These are phyloP conservation scores for Lerema accius DNA, from an alignment of 1,140 invertebrate species.

Conservation along the genomic window DNA sequence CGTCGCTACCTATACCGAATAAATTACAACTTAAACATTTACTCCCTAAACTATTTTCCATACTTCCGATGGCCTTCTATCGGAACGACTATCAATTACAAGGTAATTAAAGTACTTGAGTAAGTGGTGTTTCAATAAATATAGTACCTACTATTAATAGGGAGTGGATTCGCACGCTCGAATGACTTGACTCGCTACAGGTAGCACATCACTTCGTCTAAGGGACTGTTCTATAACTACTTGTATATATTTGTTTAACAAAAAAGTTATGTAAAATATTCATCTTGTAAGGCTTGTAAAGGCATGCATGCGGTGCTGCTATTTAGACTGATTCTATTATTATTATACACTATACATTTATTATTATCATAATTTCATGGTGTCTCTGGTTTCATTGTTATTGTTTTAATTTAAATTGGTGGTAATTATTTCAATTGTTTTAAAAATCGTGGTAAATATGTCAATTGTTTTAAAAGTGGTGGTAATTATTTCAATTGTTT, in stretches of 20 bases:
- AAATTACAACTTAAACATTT: constrained; percentile 46
- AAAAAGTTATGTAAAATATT: too few species aligned
- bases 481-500: too few species aligned
- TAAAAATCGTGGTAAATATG: too few species aligned
- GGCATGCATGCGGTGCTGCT: constrained; percentile 7
- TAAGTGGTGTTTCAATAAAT: constrained; percentile 29
- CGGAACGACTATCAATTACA: constrained; percentile 34
- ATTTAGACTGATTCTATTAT: constrained; percentile 1
- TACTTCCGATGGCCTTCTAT: constrained; percentile 26
- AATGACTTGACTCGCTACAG: neutral
- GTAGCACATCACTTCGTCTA: constrained; percentile 7
- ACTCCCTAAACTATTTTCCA: constrained; percentile 37
- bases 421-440: too few species aligned
- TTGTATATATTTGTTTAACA: constrained; percentile 10
- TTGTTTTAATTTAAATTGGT: too few species aligned
- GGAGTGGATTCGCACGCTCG: constrained; percentile 8
- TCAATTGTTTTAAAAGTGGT: too few species aligned
- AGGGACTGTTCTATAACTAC: constrained; percentile 22
- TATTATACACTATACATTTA: constrained; percentile 33
- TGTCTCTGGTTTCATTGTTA: too few species aligned
- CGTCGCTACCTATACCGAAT: constrained; percentile 39
- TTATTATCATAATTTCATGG: constrained; percentile 3
- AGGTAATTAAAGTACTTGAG: constrained; percentile 24
- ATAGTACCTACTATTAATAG: constrained; percentile 22
- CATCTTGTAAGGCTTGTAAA: neutral